These are phyloP conservation scores for Oryzias woworae DNA, from an alignment of 2,113 vertebrate species.

Conservation along the genomic window DNA sequence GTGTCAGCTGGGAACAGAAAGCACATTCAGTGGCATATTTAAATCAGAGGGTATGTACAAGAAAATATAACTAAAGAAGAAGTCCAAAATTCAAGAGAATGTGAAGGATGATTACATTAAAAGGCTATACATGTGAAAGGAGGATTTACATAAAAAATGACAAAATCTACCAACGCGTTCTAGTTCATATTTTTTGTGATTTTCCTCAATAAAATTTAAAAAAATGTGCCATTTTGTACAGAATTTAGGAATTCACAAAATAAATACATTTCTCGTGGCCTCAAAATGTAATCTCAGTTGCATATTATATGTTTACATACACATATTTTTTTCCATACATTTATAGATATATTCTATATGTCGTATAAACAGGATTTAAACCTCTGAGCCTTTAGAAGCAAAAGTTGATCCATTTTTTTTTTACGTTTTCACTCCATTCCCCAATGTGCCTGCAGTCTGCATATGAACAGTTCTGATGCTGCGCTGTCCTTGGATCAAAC, in stretches of 20 bases:
- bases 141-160: conserved; percentile 45
- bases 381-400: conserved; percentile 43
- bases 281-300: conserved; percentile 72
- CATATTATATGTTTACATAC: conserved; percentile 53
- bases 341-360: conserved; percentile 67
- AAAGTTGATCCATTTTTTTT: conserved; percentile 55
- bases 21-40: conserved; percentile 58
- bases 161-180: conserved; percentile 47
- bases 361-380: conserved; percentile 73
- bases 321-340: conserved; percentile 43
- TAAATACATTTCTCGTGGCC: conserved; percentile 80
- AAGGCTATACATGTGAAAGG: conserved; percentile 63
- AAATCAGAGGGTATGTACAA: conserved; percentile 63
- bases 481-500: conserved; percentile 61
- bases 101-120: conserved; percentile 64
- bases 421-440: conserved; percentile 41
- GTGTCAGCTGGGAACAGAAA: conserved; percentile 59
- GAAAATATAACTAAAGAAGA: conserved; percentile 49
- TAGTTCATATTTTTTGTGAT: conserved; percentile 65
- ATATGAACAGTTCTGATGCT: conserved; percentile 66
- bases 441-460: conserved; percentile 52
- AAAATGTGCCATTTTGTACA: conserved; percentile 74
- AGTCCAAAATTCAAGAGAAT: conserved; percentile 62
- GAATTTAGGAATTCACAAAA: conserved; percentile 82
- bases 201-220: conserved; percentile 73